Evolutionary conservation across 2,113 vertebrate genomes (phyloP), one percentile per base, ranked within the genome.

Genomic region (Agelaius phoeniceus): DNA sequence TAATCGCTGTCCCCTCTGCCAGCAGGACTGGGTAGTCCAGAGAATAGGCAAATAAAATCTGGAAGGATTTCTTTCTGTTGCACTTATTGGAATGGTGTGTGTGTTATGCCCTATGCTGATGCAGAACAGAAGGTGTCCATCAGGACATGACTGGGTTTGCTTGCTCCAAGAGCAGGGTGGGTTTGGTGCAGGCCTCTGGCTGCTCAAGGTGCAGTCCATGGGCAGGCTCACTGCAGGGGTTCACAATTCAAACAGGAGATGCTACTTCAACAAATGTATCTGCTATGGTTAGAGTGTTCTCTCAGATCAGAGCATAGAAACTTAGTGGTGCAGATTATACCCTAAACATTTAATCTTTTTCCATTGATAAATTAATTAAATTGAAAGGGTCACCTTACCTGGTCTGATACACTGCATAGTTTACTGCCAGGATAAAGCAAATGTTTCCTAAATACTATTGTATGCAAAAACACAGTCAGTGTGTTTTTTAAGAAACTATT

Each of bases 21-120:
- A 99, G 96, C 99, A 99, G 97, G 99, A 99, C 98, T 99, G 99
- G 99, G 99, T 99, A 84, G 99, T 99, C 78, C 99, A 99, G 93
- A 99, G 99, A 98, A 99, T 99, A 84, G 99, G 99, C 96, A 99
- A 99, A 97, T 99, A 98, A 98, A 84, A 86, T 1, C 69, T 31
- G 17, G 44, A 51, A 71, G 61, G 33, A 84, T 62, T 71, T 89
- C 59, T 54, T 54, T 37, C 33, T 68, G 46, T 80, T 23, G 44
- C 76, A 66, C 44, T 59, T 71, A 52, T n/a, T 43, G 22, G 73
- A 92, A 61, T 55, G 85, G 73, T 90, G 78, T 73, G n/a, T 61
- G 35, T 68, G n/a, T 65, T 67, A 15, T 33, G 58, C 72, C 55
- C 59, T 68, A 2, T 81, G 59, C 52, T 76, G 30, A 3, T 49